Evolutionary conservation across 1,140 invertebrate species (phyloP).

Genomic region (Penaeus vannamei): DNA sequence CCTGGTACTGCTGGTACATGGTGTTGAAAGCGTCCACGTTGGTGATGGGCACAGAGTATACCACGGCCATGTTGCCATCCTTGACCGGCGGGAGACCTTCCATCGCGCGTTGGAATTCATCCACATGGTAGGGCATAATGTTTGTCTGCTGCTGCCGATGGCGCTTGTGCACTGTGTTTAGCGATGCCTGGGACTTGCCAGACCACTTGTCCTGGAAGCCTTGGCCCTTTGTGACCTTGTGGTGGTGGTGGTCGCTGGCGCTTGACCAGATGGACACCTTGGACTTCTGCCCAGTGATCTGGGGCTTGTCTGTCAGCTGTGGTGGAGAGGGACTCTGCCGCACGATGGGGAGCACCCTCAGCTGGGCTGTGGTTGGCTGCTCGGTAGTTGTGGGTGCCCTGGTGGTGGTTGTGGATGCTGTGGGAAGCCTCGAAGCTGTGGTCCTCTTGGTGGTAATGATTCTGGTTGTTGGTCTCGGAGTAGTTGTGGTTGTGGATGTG

Average conservation of each 20-base stretch:
- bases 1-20: constrained; percentile 58
- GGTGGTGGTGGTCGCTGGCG: constrained; percentile 14
- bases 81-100: constrained; percentile 21
- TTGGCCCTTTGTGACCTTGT: background rate
- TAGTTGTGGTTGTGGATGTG: background rate
- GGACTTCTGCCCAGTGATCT: constrained; percentile 42
- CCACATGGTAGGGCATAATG: constrained; percentile 49
- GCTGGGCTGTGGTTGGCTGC: background rate
- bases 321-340: background rate
- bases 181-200: background rate
- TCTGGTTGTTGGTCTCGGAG: background rate
- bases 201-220: constrained; percentile 42
- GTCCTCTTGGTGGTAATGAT: constrained; percentile 9
- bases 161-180: constrained; percentile 21
- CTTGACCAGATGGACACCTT: constrained; percentile 56
- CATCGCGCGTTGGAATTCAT: constrained; percentile 56
- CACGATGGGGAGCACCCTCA: background rate
- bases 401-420: background rate
- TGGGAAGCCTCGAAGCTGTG: background rate
- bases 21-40: constrained; percentile 54
- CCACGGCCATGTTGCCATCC: constrained; percentile 51
- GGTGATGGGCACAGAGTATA: constrained; percentile 59
- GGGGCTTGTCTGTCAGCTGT: constrained; percentile 42
- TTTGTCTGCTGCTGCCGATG: background rate
- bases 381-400: background rate